These are phyloP conservation scores for Tetranychus truncatus DNA, from an alignment of 2,888 invertebrate genomes.

Conservation along the genomic window DNA sequence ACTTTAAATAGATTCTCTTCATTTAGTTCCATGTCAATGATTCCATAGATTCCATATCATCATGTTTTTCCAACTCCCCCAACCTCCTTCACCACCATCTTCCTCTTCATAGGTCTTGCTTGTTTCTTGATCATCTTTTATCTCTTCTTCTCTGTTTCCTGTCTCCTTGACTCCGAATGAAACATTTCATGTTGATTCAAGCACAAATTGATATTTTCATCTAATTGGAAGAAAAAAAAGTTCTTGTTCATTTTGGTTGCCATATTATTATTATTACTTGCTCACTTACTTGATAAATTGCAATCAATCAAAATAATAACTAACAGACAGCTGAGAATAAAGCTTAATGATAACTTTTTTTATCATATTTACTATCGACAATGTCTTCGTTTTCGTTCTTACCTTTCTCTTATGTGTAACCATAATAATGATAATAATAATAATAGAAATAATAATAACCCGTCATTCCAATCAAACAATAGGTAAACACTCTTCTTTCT, in stretches of 20 bases:
- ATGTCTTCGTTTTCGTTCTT: not conserved
- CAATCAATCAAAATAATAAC: conserved; percentile 1
- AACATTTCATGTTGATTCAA: conserved; percentile 1
- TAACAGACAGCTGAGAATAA: not conserved
- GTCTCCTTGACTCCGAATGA: not conserved
- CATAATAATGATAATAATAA: not conserved
- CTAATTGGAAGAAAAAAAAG: not conserved
- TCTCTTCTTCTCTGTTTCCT: not conserved
- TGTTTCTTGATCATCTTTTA: not conserved
- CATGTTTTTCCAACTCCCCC: not conserved
- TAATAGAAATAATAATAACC: not conserved
- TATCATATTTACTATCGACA: not conserved
- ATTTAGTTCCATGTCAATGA: not conserved
- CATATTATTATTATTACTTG: not conserved
- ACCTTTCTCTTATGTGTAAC: not conserved
- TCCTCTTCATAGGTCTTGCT: not conserved
- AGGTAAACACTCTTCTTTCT: not conserved
- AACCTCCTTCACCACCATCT: not conserved
- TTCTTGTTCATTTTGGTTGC: not conserved
- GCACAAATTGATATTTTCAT: conserved; percentile 1
- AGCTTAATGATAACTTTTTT: not conserved
- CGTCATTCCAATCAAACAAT: not conserved
- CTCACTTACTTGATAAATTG: not conserved
- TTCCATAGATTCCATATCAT: not conserved
- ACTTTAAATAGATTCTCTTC: not conserved